phyloP scores from a whole-genome alignment of 2,797 vertebrate species.

The Geotrypetes seraphini region DNA sequence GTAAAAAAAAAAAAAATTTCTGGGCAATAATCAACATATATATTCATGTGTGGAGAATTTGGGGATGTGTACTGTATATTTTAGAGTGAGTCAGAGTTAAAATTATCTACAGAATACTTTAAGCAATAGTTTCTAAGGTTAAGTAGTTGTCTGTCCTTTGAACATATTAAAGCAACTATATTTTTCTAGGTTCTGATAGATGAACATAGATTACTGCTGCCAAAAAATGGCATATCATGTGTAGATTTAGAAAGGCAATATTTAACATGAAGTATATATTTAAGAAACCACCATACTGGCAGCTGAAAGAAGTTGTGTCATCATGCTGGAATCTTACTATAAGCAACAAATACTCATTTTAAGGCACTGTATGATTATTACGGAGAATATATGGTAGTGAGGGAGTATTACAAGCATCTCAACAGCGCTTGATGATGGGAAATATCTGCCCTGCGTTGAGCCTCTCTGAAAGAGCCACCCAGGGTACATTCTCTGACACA shows the following conservation, averaged over 20 bases:
- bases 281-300: conserved; percentile 16
- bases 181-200: background rate
- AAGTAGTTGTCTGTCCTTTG: too few species aligned
- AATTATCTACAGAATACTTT: too few species aligned
- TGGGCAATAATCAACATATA: background rate
- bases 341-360: conserved; percentile 11
- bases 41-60: background rate
- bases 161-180: conserved; percentile 4
- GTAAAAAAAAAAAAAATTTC: too few species aligned
- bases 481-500: background rate
- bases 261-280: conserved; percentile 7
- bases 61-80: too few species aligned
- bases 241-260: conserved; percentile 9
- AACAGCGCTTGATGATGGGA: conserved; percentile 3
- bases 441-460: conserved; percentile 23
- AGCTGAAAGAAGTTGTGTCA: conserved; percentile 29
- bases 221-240: conserved; percentile 6
- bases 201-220: background rate
- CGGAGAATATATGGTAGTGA: conserved; percentile 16
- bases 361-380: conserved; percentile 5
- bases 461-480: conserved; percentile 9
- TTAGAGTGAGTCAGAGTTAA: too few species aligned
- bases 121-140: too few species aligned
- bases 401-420: conserved; percentile 9
- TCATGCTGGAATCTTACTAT: conserved; percentile 22